phyloP scores from a whole-genome alignment of 1,140 invertebrate genomes.

The Hypothenemus hampei region DNA sequence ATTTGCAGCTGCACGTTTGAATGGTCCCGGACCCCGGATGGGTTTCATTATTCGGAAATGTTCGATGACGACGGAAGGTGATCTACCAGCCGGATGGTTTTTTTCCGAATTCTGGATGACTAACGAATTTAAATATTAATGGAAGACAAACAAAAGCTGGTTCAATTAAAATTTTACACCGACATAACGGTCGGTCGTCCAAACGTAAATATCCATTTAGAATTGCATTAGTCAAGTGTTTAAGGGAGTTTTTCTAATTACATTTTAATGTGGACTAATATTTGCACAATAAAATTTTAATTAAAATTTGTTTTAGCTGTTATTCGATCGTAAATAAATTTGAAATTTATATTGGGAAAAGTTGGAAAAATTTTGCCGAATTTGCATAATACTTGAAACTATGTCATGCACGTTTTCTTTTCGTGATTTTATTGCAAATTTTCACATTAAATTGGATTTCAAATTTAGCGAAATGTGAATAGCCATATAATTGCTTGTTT shows the following conservation, averaged over 20 bases:
- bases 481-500: no score
- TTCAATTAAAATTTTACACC: conserved; percentile 14
- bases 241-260: conserved; percentile 14
- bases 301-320: no score
- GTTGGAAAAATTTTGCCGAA: no score
- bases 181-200: not conserved
- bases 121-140: conserved; percentile 13
- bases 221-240: conserved; percentile 15
- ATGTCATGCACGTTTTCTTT: no score
- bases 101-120: not conserved
- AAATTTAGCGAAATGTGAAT: no score
- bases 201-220: conserved; percentile 15
- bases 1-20: conserved; percentile 3
- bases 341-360: no score
- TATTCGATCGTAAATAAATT: no score
- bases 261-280: conserved; percentile 19
- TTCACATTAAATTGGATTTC: no score
- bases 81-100: not conserved
- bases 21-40: not conserved
- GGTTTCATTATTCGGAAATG: not conserved
- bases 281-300: conserved; percentile 10
- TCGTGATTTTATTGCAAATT: no score
- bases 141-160: conserved; percentile 8
- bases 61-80: not conserved
- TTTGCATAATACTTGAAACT: no score